Conservation (phyloP, 2,888 invertebrate species). For the Tachystola acroxantha region DNA sequence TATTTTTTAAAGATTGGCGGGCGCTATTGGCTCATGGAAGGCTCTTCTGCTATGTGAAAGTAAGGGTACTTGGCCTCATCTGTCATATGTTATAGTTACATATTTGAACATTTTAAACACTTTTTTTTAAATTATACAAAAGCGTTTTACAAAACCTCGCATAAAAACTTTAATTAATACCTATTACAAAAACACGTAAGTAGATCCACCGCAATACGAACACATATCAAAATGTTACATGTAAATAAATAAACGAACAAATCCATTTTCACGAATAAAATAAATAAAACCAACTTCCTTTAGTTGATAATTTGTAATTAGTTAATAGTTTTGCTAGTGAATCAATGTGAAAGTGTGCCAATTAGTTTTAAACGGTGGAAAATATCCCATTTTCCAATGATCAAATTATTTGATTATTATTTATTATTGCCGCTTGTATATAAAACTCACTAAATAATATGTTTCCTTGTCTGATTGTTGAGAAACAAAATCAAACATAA, state of each 20-base stretch:
- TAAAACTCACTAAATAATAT: constrained; percentile 19
- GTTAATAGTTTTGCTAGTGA: constrained; percentile 72
- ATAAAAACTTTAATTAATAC: no score
- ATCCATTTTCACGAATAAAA: constrained; percentile 21
- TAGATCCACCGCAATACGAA: constrained; percentile 52
- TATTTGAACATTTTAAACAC: no score
- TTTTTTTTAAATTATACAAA: no score
- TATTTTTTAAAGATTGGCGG: no score
- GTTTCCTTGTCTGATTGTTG: constrained; percentile 29
- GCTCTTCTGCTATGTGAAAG: no score
- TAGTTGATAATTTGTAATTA: constrained; percentile 57
- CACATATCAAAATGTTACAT: constrained; percentile 62
- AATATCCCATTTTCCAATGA: constrained; percentile 35
- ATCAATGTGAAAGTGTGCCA: constrained; percentile 77
- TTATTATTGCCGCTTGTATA: constrained; percentile 48
- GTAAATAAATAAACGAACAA: constrained; percentile 27
- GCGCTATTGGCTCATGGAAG: no score
- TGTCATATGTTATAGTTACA: no score
- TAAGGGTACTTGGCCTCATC: no score
- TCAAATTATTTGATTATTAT: constrained; percentile 58
- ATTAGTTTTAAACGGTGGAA: constrained; percentile 56
- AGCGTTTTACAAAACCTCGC: no score
- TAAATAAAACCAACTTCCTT: constrained; percentile 43
- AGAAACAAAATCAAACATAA: no score
- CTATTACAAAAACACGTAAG: constrained; percentile 5